These are phyloP conservation scores for Petrophora chlorosata DNA, from an alignment of 2,888 invertebrate species.

Conservation along the genomic window DNA sequence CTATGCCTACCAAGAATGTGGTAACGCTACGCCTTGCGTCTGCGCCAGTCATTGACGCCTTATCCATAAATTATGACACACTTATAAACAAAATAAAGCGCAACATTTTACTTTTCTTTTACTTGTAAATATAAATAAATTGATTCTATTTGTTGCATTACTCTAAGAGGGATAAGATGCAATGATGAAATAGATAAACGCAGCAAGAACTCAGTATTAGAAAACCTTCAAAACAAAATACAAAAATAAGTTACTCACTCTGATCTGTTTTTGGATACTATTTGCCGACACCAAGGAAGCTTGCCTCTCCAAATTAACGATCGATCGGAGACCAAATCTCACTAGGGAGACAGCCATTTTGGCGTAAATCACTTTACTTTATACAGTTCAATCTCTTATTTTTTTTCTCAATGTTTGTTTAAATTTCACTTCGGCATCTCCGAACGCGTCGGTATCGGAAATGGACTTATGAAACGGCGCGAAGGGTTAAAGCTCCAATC, in stretches of 20 bases:
- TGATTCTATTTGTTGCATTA: no score
- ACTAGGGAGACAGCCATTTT: conserved; percentile 78
- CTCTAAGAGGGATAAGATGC: no score
- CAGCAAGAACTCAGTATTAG: not conserved
- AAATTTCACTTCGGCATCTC: conserved; percentile 32
- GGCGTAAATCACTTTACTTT: conserved; percentile 7
- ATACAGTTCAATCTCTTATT: not conserved
- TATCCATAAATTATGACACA: conserved; percentile 4
- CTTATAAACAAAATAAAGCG: no score
- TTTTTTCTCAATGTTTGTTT: not conserved
- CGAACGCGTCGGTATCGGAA: conserved; percentile 24
- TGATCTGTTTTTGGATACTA: conserved; percentile 63
- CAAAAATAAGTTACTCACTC: conserved; percentile 70
- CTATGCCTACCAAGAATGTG: conserved; percentile 1
- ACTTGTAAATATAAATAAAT: no score
- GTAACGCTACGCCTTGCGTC: no score
- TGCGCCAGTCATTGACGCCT: conserved; percentile 26
- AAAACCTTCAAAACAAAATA: not conserved
- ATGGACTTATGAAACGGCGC: conserved; percentile 30
- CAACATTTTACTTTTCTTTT: no score
- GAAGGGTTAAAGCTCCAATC: conserved; percentile 37
- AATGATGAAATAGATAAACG: no score
- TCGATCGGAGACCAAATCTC: conserved; percentile 66
- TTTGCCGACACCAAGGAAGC: conserved; percentile 57
- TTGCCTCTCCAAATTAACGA: conserved; percentile 64